Percentiles rank a stretch among this genome's conserved stretches.
Conservation (phyloP, 2,888 invertebrate species). For the Leptopilina syphax region DNA sequence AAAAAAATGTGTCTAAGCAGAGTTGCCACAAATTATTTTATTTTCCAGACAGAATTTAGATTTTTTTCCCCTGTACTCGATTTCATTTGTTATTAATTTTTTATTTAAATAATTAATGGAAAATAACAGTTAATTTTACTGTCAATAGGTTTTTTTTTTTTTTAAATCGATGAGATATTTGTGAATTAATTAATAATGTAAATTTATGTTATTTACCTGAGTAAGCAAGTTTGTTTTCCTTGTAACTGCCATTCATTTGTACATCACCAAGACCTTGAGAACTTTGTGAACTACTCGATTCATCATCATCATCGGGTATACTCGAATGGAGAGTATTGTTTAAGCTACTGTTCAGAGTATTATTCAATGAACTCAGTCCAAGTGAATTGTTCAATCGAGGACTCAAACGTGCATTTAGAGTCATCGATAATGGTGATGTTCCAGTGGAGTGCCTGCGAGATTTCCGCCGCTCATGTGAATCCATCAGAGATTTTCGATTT, state of each 20-base stretch:
- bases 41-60: too few species aligned
- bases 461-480: constrained; percentile 85
- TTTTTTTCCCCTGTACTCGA: too few species aligned
- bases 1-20: too few species aligned
- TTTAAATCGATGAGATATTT: too few species aligned
- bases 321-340: constrained; percentile 70
- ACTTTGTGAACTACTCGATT: constrained; percentile 81
- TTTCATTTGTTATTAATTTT: too few species aligned
- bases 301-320: constrained; percentile 78
- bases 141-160: too few species aligned
- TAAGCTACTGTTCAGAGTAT: constrained; percentile 69
- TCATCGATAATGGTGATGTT: constrained; percentile 79
- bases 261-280: constrained; percentile 78
- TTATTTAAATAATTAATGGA: too few species aligned
- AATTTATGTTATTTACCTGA: constrained; percentile 14
- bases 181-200: too few species aligned
- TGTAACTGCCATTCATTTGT: constrained; percentile 80
- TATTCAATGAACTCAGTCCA: constrained; percentile 71
- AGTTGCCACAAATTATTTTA: too few species aligned
- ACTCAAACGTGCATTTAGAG: constrained; percentile 71
- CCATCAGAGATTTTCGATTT: constrained; percentile 81
- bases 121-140: too few species aligned
- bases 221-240: constrained; percentile 78
- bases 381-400: constrained; percentile 72
- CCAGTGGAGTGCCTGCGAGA: constrained; percentile 87